Evolutionary conservation across 2,113 vertebrate species (phyloP).

Genomic region (Gopherus evgoodei): DNA sequence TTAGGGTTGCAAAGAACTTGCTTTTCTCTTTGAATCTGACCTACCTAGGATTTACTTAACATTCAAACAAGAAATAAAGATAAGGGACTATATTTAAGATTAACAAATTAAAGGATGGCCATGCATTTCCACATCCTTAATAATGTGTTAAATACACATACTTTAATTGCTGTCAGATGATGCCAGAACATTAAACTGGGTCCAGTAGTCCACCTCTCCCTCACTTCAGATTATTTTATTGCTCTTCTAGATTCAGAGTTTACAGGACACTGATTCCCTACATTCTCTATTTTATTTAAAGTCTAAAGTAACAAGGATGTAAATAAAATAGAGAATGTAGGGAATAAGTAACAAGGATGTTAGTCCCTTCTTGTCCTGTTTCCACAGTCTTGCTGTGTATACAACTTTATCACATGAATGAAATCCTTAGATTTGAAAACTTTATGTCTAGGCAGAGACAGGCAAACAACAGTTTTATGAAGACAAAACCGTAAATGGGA

Average conservation of each 20-base stretch:
- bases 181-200: not conserved
- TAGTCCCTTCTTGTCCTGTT: not conserved
- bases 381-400: not conserved
- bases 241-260: not conserved
- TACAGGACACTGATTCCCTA: rapidly evolving
- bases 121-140: not conserved
- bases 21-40: not conserved
- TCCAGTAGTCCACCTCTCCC: not conserved
- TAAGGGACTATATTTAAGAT: not conserved
- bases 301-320: not conserved
- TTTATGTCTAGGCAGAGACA: not conserved
- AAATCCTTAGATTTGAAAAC: not conserved
- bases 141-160: not conserved
- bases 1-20: not conserved
- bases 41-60: not conserved
- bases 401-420: not conserved
- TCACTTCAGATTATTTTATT: not conserved
- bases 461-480: rapidly evolving
- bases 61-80: not conserved
- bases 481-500: rapidly evolving
- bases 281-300: not conserved
- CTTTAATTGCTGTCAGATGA: not conserved
- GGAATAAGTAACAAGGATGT: not conserved
- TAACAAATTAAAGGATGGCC: not conserved
- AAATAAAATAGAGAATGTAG: too few relatives aligned